phyloP scores from a whole-genome alignment of 2,113 vertebrate species.

The Euleptes europaea region DNA sequence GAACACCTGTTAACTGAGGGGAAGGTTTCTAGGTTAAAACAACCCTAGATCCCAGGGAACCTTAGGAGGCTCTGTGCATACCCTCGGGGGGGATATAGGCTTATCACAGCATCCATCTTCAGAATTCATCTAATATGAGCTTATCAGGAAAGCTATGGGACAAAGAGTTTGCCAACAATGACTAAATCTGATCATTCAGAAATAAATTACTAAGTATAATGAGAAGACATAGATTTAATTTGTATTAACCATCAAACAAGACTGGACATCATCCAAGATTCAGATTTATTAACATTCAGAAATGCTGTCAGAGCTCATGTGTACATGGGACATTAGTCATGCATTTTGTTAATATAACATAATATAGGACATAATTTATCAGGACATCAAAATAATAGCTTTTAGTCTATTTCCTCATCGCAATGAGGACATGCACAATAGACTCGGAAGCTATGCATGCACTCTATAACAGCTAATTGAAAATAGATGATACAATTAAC shows the following conservation, averaged over 20 bases:
- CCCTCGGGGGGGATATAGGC: no score
- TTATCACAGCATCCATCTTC: conserved; percentile 31
- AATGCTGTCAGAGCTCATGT: conserved; percentile 72
- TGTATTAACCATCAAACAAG: conserved; percentile 61
- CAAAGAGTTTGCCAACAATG: conserved; percentile 46
- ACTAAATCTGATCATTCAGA: conserved; percentile 58
- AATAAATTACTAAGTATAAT: conserved; percentile 63
- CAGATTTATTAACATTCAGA: conserved; percentile 82
- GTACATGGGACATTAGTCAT: conserved; percentile 80
- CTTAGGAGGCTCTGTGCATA: no score
- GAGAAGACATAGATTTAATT: conserved; percentile 66
- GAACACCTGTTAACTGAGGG: no score
- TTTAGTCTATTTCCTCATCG: conserved; percentile 72
- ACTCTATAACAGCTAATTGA: conserved; percentile 79
- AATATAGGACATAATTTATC: conserved; percentile 82
- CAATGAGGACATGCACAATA: conserved; percentile 76
- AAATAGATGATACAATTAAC: conserved; percentile 81
- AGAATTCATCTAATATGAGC: conserved; percentile 39
- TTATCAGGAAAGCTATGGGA: conserved; percentile 20
- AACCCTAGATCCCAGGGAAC: no score
- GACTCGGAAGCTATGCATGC: conserved; percentile 70
- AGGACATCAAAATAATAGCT: conserved; percentile 81
- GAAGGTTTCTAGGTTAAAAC: no score
- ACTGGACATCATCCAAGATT: conserved; percentile 77
- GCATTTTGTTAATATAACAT: conserved; percentile 81